These are phyloP conservation scores for Lottia gigantea DNA, from an alignment of 2,888 invertebrate genomes.

Conservation along the genomic window DNA sequence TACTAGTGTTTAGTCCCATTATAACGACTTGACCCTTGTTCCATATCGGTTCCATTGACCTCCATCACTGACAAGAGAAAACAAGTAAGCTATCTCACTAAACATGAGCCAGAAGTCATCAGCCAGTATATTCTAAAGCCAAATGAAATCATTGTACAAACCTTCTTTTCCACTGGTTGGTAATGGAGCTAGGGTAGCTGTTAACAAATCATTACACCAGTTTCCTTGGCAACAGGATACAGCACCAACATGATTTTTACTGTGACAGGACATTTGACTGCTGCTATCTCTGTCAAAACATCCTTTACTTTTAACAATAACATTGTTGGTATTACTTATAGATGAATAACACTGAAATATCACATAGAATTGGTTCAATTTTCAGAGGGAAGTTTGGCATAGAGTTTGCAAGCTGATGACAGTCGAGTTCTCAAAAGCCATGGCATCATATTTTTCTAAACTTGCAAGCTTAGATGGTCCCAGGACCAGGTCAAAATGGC, in stretches of 20 bases:
- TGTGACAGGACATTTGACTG: conserved; percentile 14
- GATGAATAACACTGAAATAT: not conserved
- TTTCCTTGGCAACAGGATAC: not conserved
- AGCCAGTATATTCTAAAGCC: too few relatives aligned
- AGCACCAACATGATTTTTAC: conserved; percentile 1
- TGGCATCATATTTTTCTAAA: too few relatives aligned
- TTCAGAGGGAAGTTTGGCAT: too few relatives aligned
- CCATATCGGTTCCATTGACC: too few relatives aligned
- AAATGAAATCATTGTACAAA: not conserved
- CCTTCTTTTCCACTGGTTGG: not conserved
- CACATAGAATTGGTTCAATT: too few relatives aligned
- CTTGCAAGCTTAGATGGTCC: too few relatives aligned
- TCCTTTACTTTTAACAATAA: not conserved
- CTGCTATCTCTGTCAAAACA: not conserved
- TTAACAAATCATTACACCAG: not conserved
- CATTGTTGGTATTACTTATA: not conserved
- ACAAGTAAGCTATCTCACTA: not conserved
- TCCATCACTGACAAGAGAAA: too few relatives aligned
- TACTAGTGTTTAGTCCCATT: too few relatives aligned
- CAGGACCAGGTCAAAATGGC: too few relatives aligned
- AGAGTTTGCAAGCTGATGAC: too few relatives aligned
- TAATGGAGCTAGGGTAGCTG: not conserved
- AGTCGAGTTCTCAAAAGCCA: not conserved
- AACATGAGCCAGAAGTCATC: too few relatives aligned
- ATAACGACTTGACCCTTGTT: too few relatives aligned